phyloP scores from a whole-genome alignment of 2,113 vertebrate genomes.

The Patagioenas fasciata region DNA sequence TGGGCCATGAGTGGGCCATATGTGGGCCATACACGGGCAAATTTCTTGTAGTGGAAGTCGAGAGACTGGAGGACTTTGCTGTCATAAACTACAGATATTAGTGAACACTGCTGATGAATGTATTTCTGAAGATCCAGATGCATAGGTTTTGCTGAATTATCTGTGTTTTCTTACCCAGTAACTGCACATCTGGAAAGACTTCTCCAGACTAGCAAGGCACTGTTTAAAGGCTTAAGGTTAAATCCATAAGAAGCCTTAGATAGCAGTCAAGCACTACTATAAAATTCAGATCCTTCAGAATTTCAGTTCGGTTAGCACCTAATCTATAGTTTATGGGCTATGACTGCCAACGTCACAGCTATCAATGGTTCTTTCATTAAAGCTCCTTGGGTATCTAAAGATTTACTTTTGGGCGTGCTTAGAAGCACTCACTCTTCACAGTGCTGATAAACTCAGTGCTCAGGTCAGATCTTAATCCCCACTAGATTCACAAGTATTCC shows the following conservation, averaged over 20 bases:
- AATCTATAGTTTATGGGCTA: not conserved
- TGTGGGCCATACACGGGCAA: not conserved
- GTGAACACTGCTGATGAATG: not conserved
- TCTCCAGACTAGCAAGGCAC: not conserved
- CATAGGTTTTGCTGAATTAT: not conserved
- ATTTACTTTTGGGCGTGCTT: not conserved
- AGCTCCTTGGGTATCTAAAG: not conserved
- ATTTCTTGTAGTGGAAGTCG: not conserved
- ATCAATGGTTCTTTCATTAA: not conserved
- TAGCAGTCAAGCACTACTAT: not conserved
- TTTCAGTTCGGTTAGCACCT: not conserved
- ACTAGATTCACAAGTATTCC: not conserved
- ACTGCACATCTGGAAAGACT: not conserved
- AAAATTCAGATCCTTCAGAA: not conserved
- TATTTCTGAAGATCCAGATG: not conserved
- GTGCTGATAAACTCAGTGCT: not conserved
- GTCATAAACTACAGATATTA: not conserved
- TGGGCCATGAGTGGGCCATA: too few relatives aligned
- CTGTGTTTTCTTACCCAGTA: not conserved
- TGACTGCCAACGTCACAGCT: not conserved
- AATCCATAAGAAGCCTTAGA: not conserved
- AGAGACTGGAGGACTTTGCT: not conserved
- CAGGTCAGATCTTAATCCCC: not conserved
- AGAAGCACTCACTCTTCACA: not conserved
- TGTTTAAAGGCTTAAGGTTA: not conserved